Evolutionary conservation across 1,140 invertebrate genomes (phyloP), one percentile per base, ranked within the genome.

Genomic region (Brachionus rubens): DNA sequence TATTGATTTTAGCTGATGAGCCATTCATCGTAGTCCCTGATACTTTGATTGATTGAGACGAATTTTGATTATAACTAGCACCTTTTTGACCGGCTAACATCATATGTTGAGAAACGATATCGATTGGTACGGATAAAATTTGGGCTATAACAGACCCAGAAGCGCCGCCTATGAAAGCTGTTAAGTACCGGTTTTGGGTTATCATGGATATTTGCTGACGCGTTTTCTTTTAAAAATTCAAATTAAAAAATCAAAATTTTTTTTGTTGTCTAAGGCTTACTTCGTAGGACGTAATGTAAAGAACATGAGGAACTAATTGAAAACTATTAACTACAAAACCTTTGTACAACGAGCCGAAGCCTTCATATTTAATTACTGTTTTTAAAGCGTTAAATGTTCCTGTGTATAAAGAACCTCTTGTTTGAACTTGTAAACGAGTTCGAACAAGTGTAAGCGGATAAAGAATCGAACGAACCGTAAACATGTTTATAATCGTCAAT

Each of bases 371-470:
- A 77, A 92, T 89, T 80, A 98, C 98, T 86, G 96, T 94, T 72
- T 86, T 86, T 80, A 91, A 93, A 10, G 94, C 94, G 86, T 99
- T 94, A 76, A 91, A 87, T 80, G 94, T 91, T 52, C 94, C 90
- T 87, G 79, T 82, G 81, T 96, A 96, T 79, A 91, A 76, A 19
- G 77, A 54, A 4, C 81, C 78, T 30, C 77, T 36, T 9, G 80
- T 80, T 78, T 87, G 85, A 40, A 87, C 80, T 87, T 98, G 95
- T 30, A 99, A 88, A 78, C 95, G 89, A 1, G 96, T 98, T 84
- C 97, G 97, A 43, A 99, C 92, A n/a, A 98, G 88, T 36, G 93
- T 96, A 77, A 98, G 86, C 0, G 96, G 96, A 85, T 98, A 98
- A 1, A 98, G 87, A 62, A 93, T 88, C 81, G 92, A 92, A 54